These are phyloP conservation scores for Philereme vetulata DNA, from an alignment of 2,888 invertebrate genomes.

Conservation along the genomic window DNA sequence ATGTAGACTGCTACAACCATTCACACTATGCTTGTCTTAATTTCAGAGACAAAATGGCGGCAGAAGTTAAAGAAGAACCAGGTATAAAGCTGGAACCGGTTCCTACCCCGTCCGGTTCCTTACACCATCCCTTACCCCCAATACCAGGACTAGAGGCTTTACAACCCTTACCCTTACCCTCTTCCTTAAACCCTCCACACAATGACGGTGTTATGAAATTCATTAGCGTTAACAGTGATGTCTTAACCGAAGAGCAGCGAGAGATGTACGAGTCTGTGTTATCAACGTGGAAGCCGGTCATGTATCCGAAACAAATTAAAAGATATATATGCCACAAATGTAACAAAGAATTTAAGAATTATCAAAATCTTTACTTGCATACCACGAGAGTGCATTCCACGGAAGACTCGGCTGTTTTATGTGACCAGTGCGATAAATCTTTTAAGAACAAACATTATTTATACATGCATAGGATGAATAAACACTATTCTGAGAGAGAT, in stretches of 20 bases:
- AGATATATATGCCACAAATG: conserved; percentile 73
- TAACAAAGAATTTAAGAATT: conserved; percentile 75
- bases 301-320: conserved; percentile 65
- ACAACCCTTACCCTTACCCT: conserved; percentile 10
- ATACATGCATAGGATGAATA: conserved; percentile 79
- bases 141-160: conserved; percentile 12
- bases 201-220: conserved; percentile 59
- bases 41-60: conserved; percentile 39
- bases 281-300: conserved; percentile 69
- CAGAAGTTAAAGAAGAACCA: conserved; percentile 32
- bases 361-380: conserved; percentile 73
- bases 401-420: conserved; percentile 70
- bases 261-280: conserved; percentile 77
- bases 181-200: conserved; percentile 8
- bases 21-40: conserved; percentile 8
- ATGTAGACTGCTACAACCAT: conserved; percentile 1
- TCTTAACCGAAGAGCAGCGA: conserved; percentile 67
- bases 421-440: conserved; percentile 72
- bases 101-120: conserved; percentile 19
- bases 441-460: conserved; percentile 78
- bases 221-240: conserved; percentile 66
- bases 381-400: conserved; percentile 74
- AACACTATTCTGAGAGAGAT: conserved; percentile 74
- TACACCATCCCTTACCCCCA: conserved; percentile 7
- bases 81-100: conserved; percentile 17